Base-by-base conservation (phyloP, 2,797 vertebrate genomes). In the Falco peregrinus region DNA sequence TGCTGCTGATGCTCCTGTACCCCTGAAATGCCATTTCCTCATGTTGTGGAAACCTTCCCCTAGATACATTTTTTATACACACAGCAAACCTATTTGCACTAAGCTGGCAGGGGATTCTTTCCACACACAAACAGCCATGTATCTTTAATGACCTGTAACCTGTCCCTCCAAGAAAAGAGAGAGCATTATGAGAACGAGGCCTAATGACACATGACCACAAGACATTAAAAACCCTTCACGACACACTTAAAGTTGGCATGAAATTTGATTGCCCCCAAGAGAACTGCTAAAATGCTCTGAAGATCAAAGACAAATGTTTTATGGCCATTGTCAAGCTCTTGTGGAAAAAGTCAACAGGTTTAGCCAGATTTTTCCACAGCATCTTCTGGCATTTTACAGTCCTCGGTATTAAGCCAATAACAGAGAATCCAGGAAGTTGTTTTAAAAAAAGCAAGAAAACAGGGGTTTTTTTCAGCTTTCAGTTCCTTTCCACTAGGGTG, bases 291-390 rank as follows among this genome's bases (percentile, higher is more conserved):
- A 90, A 71, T 53, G 78, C 9, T 74, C 59, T 73, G 4, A 57
- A 81, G 35, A 88, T 45, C 69, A 95, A 57, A 96, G 79, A 65
- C 25, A 37, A 12, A 28, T 71, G 35, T 59, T 90, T 87, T 89
- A 86, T 24, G 29, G 76, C 21, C 65, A 86, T 39, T 90, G 47
- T 81, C 16, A 3, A 89, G 57, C 53, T 87, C 50, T 71, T 79
- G 33, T 35, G 65, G 21, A 81, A 91, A 89, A 89, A 85, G 41
- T 51, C 80, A 94, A 54, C 79, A 90, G 59, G 65, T 95, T 96
- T 91, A 88, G 82, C 73, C 91, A 93, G 79, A 95, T 76, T 96
- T 95, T 95, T 95, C 94, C 93, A 95, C 85, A 91, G 92, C 84
- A 79, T 94, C 68, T 68, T 76, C 84, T 95, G 67, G 78, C 64